Evolutionary conservation across 2,797 vertebrate genomes (phyloP).

Genomic region (Vireo griseus): DNA sequence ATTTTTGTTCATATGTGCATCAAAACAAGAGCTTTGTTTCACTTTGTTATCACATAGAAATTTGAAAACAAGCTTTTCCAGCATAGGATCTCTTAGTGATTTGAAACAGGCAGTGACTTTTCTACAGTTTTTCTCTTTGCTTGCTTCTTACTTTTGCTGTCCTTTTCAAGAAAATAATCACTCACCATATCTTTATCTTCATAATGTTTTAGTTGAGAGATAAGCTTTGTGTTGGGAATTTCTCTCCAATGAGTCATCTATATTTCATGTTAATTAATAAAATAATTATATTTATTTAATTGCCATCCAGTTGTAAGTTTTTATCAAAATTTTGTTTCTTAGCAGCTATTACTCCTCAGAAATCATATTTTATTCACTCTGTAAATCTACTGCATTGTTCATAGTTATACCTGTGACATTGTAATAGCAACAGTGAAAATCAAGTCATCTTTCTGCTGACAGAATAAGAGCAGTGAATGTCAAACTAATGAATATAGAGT

Average conservation of each 20-base stretch:
- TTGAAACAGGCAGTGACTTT: background rate
- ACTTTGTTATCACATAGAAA: background rate
- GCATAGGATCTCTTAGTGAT: background rate
- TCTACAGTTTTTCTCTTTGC: background rate
- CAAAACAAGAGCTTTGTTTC: background rate
- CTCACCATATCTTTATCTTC: background rate
- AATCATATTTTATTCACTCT: background rate
- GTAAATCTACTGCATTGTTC: background rate
- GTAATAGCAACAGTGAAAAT: conserved; percentile 18
- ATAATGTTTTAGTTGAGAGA: background rate
- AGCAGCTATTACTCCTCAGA: background rate
- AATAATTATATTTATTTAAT: conserved; percentile 4
- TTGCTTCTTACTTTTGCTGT: background rate
- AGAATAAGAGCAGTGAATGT: conserved; percentile 26
- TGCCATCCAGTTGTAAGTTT: background rate
- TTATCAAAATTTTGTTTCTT: background rate
- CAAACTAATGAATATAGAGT: conserved; percentile 24
- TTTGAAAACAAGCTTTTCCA: background rate
- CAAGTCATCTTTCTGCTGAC: conserved; percentile 12
- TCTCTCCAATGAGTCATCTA: background rate
- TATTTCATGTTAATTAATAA: background rate
- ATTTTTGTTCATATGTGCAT: background rate
- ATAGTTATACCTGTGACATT: background rate
- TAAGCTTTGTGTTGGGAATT: background rate
- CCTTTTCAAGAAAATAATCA: background rate